Evolutionary conservation across 1,140 invertebrate species (phyloP).

Genomic region (Orussus abietinus): DNA sequence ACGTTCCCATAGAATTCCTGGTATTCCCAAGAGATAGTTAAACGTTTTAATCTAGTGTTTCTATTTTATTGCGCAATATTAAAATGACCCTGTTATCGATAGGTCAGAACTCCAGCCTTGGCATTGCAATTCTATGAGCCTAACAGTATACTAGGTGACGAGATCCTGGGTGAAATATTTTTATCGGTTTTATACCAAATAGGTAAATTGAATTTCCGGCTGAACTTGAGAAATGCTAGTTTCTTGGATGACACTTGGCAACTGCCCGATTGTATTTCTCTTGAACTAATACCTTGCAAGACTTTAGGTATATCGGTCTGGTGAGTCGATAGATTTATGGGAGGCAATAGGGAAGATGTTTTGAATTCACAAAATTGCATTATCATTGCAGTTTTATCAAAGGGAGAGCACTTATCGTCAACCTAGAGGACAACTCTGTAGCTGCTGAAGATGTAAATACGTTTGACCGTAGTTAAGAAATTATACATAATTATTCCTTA

Average conservation of each 20-base stretch:
- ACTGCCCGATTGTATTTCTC: slow-evolving; percentile 45
- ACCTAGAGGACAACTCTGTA: slow-evolving; percentile 55
- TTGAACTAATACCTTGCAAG: slow-evolving; percentile 58
- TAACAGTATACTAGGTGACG: slow-evolving; percentile 54
- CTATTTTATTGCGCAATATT: slow-evolving; percentile 3
- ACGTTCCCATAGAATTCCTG: slow-evolving; percentile 54
- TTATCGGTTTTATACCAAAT: slow-evolving; percentile 57
- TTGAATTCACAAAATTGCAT: slow-evolving; percentile 4
- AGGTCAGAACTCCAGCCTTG: slow-evolving; percentile 36
- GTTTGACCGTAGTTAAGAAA: background rate
- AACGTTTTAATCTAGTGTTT: slow-evolving; percentile 2
- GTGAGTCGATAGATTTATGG: slow-evolving; percentile 32
- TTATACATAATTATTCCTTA: background rate
- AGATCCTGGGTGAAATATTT: slow-evolving; percentile 59
- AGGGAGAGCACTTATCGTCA: slow-evolving; percentile 55
- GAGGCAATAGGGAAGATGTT: background rate
- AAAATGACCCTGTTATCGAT: too few relatives aligned
- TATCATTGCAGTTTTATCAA: slow-evolving; percentile 52
- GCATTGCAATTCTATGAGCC: slow-evolving; percentile 35
- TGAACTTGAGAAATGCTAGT: slow-evolving; percentile 54
- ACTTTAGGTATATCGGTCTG: slow-evolving; percentile 56
- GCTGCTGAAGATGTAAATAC: slow-evolving; percentile 57
- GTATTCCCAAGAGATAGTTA: slow-evolving; percentile 43
- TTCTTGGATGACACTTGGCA: slow-evolving; percentile 59
- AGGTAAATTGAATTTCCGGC: slow-evolving; percentile 53